Conservation (phyloP, 2,797 vertebrate genomes). For the Macroramphosus scolopax region DNA sequence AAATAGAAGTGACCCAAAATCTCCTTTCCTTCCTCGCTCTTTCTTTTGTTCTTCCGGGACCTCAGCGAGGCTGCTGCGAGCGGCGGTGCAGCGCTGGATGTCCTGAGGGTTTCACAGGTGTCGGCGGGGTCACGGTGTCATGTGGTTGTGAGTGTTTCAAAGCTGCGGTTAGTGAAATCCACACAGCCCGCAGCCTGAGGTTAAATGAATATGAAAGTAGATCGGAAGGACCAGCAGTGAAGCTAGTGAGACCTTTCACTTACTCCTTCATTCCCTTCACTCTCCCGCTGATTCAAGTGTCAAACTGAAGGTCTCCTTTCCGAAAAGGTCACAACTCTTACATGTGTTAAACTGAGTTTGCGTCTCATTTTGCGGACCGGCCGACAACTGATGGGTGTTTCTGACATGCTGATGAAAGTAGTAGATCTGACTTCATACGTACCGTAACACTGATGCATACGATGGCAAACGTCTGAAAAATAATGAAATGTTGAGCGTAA, state of each 20-base stretch:
- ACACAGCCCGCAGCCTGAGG: conserved; percentile 29
- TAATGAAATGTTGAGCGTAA: no score
- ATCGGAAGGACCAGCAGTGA: conserved; percentile 29
- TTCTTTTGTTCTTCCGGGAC: conserved; percentile 15
- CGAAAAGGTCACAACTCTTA: conserved; percentile 60
- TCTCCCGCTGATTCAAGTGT: conserved; percentile 23
- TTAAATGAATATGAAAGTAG: conserved; percentile 34
- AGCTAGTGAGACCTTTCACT: conserved; percentile 30
- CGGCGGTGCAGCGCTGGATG: conserved; percentile 19
- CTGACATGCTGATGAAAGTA: no score
- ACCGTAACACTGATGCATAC: no score
- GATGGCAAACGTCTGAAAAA: no score
- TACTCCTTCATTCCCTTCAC: not conserved
- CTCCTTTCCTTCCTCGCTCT: conserved; percentile 1
- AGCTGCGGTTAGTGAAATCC: conserved; percentile 28
- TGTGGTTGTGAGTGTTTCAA: conserved; percentile 40
- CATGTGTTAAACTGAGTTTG: conserved; percentile 51
- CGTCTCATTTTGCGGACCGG: no score
- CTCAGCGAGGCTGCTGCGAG: conserved; percentile 24
- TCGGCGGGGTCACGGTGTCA: conserved; percentile 34
- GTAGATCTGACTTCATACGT: no score
- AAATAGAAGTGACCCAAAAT: conserved; percentile 28
- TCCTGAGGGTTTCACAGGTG: conserved; percentile 40
- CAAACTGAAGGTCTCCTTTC: conserved; percentile 32
- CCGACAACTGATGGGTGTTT: no score